Base-by-base conservation (phyloP, 2,888 invertebrate genomes). In the Thecophora atra region DNA sequence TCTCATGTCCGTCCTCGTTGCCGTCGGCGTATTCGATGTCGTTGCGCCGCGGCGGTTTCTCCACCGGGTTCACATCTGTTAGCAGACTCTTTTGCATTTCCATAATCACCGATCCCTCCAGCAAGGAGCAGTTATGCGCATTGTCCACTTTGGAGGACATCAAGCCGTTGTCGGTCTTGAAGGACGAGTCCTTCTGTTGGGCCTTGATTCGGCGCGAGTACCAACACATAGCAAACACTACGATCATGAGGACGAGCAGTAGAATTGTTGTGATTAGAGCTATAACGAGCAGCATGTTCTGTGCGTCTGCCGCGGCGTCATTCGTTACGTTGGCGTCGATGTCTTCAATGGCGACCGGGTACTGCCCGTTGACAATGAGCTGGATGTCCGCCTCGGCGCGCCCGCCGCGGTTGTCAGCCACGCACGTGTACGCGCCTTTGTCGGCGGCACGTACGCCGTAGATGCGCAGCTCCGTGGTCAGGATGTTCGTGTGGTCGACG, bases 41-140 rank as follows among this genome's bases (percentile, higher is more conserved):
- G 77, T 92, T 93, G 74, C 94, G 89, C 65, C 94, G 88, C 6
- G 94, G 94, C 0, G 94, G 94, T 81, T 95, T 95, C 73, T 93
- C 92, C 21, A 95, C 92, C 0, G 94, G 94, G 87, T 95, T 94
- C 37, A 94, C 93, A 68, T 94, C 93, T 3, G 93, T 93, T 76
- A 95, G 91, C 65, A 95, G 87, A 76, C 94, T 93, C 85, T 95
- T 95, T 83, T 94, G 94, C 89, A 94, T 94, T 82, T 95, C 95
- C 72, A 92, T 91, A 66, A 92, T 91, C 2, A 93, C 92, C 0
- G 93, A 92, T 1, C 92, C 92, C 82, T 93, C 93, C 73, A 93
- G 89, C 79, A 92, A 89, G 15, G 93, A 91, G 76, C 92, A 91
- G 75, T 91, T 91, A 30, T 91, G 89, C 0, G 90, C 88, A 67